Evolutionary conservation across 2,888 invertebrate species (phyloP), one percentile per base, ranked within the genome.

Genomic region (Zeuzera pyrina): DNA sequence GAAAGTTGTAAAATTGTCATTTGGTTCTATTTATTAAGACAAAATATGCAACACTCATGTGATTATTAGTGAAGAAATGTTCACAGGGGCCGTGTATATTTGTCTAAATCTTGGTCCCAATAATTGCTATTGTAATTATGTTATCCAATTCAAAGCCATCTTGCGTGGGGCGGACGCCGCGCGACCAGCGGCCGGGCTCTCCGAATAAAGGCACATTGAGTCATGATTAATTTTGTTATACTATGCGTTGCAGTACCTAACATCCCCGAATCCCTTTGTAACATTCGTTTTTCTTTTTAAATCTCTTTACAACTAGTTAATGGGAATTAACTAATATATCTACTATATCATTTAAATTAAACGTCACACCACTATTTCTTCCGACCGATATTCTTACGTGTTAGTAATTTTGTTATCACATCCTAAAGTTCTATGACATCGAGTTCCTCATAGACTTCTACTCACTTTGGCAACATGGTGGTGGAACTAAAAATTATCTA

Each of bases 91-190:
- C 62, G 55, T 74, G 71, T 74, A 81, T 81, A 81, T 74, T 81
- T 78, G 63, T 79, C 78, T 79, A 83, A 81, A 81, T 71, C 64
- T 83, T 81, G 81, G 81, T 83, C 83, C 83, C 83, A 77, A 78
- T 71, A 66, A 71, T 81, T 78, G 71, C 77, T 79, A 81, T 81
- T 77, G 78, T 72, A 69, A 61, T 58, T 45, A 53, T 65, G 62
- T 65, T 19, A 22, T 27, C n/a, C n/a, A n/a, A n/a, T 12, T 14
- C 22, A 26, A 13, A 15, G 29, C 11, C 10, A 14, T 13, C 15
- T 23, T 15, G 30, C 38, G 53, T 41, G 57, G 63, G 63, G 57
- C 59, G 25, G 70, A 66, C 76, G 70, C 70, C 72, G 73, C 77
- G 74, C 71, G 69, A 52, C 40, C 48, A 45, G 61, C 67, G 62